These are phyloP conservation scores for Lordiphosa stackelbergi DNA, from an alignment of 1,140 invertebrate genomes.

Conservation along the genomic window DNA sequence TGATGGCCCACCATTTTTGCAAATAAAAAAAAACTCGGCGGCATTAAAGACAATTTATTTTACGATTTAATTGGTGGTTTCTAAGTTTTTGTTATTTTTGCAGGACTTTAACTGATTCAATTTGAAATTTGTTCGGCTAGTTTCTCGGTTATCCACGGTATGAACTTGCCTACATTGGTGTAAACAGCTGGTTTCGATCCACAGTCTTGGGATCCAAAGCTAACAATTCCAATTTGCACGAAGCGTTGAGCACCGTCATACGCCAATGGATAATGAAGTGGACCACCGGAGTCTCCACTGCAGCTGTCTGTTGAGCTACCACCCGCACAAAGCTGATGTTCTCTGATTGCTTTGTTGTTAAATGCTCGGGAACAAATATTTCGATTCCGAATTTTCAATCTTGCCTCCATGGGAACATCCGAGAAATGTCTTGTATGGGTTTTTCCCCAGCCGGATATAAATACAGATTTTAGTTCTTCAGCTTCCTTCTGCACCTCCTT, in stretches of 20 bases:
- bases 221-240: constrained; percentile 40
- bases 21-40: no score
- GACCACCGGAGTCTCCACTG: constrained; percentile 33
- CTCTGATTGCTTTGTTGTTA: no score
- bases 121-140: no score
- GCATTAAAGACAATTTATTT: no score
- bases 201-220: constrained; percentile 8
- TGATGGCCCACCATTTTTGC: no score
- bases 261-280: constrained; percentile 9
- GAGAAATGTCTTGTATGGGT: neutral
- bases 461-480: neutral
- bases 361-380: neutral
- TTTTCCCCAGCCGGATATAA: constrained; percentile 34
- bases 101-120: no score
- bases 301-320: constrained; percentile 16
- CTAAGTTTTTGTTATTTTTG: no score
- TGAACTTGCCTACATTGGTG: constrained; percentile 13
- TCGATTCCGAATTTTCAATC: neutral
- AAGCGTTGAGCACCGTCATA: constrained; percentile 8
- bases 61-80: no score
- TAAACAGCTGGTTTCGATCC: constrained; percentile 26
- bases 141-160: neutral
- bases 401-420: constrained; percentile 8
- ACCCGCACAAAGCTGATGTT: constrained; percentile 21
- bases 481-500: neutral